Base-by-base conservation (phyloP, 2,113 vertebrate species). In the Cebus imitator region DNA sequence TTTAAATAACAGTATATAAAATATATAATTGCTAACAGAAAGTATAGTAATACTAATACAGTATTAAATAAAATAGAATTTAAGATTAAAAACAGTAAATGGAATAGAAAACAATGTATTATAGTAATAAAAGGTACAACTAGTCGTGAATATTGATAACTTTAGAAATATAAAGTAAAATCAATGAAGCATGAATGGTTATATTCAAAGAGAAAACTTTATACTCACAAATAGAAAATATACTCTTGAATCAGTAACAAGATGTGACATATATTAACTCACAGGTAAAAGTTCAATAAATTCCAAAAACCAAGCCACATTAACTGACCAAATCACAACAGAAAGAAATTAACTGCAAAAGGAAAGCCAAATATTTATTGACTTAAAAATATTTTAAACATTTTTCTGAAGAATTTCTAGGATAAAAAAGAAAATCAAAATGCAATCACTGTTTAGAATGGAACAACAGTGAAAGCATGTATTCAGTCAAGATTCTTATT, bases 151-250 rank as follows among this genome's bases (percentile, higher is more conserved):
- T 23, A 78, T 17, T 72, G 87, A 48, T 45, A 93, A 93, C 81
- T 90, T 66, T 85, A 7, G 8, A 95, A 96, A 90, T 95, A 20
- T 12, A 85, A 89, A 68, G 45, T 80, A 72, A 89, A 79, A 73
- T 16, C 88, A 61, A 73, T 55, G 79, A 85, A 92, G 40, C 8
- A 40, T n/a, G 13, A 95, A 90, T 75, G 14, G 50, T 21, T 83
- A 87, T 30, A 21, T 87, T 87, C 30, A 81, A 58, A 91, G 27
- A 72, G 25, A 76, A 66, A 96, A 79, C 50, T 52, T 72, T 58
- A 72, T 48, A 84, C 32, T 52, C 52, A 72, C 16, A 92, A 72
- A 94, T 40, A 40, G 30, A 97, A 94, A 79, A 91, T 68, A 80
- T 9, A 61, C 72, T 76, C n/a, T 97, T 55, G 30, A 20, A 87